phyloP scores from a whole-genome alignment of 2,113 vertebrate species.

The Aplodontia rufa region DNA sequence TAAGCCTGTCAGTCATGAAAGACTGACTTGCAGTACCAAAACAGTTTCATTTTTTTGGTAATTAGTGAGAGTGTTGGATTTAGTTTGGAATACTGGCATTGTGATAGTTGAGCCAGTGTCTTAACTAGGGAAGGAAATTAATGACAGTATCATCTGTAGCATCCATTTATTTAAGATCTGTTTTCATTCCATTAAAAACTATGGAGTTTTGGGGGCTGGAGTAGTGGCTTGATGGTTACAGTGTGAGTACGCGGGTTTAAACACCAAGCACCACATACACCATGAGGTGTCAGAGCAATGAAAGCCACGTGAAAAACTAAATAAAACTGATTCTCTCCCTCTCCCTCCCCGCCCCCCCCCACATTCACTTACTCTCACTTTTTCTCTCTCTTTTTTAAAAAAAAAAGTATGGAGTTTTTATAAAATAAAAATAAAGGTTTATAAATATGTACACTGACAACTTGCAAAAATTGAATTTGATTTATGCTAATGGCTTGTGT shows the following conservation, averaged over 20 bases:
- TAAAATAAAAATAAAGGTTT: conserved; percentile 44
- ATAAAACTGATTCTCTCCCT: too few relatives aligned
- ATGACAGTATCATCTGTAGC: neutral
- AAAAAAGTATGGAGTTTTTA: neutral
- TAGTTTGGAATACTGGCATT: neutral
- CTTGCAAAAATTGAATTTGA: conserved; percentile 12
- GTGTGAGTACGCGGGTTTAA: too few relatives aligned
- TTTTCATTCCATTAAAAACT: conserved; percentile 5
- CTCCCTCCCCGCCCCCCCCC: too few relatives aligned
- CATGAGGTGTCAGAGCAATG: too few relatives aligned
- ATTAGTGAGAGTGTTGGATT: neutral
- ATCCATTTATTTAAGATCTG: conserved; percentile 5
- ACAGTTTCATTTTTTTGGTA: neutral
- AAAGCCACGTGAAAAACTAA: too few relatives aligned
- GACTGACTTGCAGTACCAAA: neutral
- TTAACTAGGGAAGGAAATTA: conserved; percentile 19
- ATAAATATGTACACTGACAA: neutral
- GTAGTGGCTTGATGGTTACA: too few relatives aligned
- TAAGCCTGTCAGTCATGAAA: neutral
- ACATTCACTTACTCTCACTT: too few relatives aligned
- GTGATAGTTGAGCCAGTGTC: neutral
- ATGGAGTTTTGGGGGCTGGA: neutral
- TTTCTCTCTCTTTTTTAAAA: too few relatives aligned
- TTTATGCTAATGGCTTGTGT: conserved; percentile 5
- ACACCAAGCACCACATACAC: too few relatives aligned